Conservation (phyloP, 2,888 invertebrate species). For the Apeira syringaria region DNA sequence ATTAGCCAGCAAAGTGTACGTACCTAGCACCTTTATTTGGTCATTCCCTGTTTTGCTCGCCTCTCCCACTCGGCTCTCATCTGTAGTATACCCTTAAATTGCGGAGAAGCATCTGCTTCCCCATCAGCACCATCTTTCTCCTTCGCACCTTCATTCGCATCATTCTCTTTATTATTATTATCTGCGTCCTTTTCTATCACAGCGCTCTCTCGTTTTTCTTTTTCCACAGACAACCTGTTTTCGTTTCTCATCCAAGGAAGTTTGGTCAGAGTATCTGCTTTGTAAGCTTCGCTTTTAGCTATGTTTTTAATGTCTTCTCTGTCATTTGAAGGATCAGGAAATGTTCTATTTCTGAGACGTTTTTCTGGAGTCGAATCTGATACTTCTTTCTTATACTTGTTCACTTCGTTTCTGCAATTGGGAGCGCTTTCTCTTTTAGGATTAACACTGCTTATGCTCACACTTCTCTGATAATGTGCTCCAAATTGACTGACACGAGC, state of each 20-base stretch:
- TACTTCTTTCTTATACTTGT: slow-evolving; percentile 78
- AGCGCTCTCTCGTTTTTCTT: slow-evolving; percentile 67
- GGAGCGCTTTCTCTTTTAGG: slow-evolving; percentile 74
- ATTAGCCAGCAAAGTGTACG: no score
- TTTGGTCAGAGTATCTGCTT: slow-evolving; percentile 71
- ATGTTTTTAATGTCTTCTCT: slow-evolving; percentile 73
- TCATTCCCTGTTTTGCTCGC: slow-evolving; percentile 88
- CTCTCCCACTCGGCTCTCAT: slow-evolving; percentile 91
- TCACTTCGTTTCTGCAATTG: slow-evolving; percentile 66
- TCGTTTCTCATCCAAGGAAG: slow-evolving; percentile 72
- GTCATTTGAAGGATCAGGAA: slow-evolving; percentile 76
- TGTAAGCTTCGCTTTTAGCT: slow-evolving; percentile 67
- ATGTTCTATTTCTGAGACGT: slow-evolving; percentile 73
- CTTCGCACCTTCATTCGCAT: slow-evolving; percentile 53
- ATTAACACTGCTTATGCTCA: slow-evolving; percentile 70
- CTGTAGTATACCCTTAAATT: slow-evolving; percentile 89
- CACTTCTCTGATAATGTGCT: slow-evolving; percentile 71
- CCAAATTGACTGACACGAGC: slow-evolving; percentile 75
- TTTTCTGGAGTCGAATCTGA: slow-evolving; percentile 80
- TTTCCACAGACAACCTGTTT: slow-evolving; percentile 60
- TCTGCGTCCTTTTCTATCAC: slow-evolving; percentile 70
- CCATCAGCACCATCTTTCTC: slow-evolving; percentile 56
- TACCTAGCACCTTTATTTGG: slow-evolving; percentile 82
- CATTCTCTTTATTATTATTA: slow-evolving; percentile 44
- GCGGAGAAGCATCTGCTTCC: slow-evolving; percentile 73